phyloP scores from a whole-genome alignment of 2,797 vertebrate species.

The Spea hammondii region DNA sequence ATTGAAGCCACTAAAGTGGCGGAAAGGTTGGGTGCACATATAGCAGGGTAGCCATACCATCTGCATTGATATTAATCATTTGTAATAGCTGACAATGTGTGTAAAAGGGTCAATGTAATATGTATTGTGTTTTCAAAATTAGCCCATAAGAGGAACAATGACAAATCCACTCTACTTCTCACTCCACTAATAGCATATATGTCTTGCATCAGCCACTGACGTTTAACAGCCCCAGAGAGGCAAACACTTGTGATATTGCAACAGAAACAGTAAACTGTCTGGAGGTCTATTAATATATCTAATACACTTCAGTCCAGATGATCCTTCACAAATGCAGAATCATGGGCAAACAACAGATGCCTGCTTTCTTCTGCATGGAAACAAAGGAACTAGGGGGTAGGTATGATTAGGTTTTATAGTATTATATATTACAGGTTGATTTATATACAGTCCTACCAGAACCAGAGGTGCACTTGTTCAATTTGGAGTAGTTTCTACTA shows the following conservation, averaged over 20 bases:
- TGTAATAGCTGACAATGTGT: background rate
- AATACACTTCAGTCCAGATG: background rate
- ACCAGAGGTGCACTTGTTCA: too few relatives aligned
- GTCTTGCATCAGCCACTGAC: background rate
- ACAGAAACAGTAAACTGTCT: background rate
- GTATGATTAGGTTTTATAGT: too few relatives aligned
- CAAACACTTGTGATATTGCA: background rate
- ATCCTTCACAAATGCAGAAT: background rate
- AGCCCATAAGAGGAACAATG: conserved; percentile 26
- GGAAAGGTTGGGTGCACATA: background rate
- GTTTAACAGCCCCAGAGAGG: background rate
- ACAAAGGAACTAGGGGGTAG: too few relatives aligned
- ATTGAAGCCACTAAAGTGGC: background rate
- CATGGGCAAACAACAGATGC: too few relatives aligned
- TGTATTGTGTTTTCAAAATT: background rate
- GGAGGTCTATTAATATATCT: background rate
- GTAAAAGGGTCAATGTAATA: conserved; percentile 7
- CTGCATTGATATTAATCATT: conserved; percentile 8
- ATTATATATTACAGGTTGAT: too few relatives aligned
- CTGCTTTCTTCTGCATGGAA: too few relatives aligned
- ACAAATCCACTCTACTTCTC: background rate
- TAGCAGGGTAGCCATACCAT: background rate
- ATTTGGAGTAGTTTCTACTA: too few relatives aligned
- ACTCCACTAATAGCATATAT: conserved; percentile 9
- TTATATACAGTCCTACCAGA: too few relatives aligned